phyloP scores from a whole-genome alignment of 2,113 vertebrate genomes.

The Calyptommatus sinebrachiatus region DNA sequence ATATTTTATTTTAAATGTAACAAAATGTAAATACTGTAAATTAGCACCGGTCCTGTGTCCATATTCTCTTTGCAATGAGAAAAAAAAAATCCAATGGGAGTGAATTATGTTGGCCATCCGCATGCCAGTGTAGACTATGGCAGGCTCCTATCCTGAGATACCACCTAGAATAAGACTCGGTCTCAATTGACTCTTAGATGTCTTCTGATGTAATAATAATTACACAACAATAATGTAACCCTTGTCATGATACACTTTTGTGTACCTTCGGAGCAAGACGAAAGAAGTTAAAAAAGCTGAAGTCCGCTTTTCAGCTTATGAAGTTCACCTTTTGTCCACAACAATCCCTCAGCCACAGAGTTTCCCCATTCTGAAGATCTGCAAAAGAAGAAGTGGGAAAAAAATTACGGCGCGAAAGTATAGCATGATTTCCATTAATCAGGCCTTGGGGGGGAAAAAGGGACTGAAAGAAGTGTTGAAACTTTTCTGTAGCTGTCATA shows the following conservation, averaged over 20 bases:
- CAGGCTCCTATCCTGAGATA: no score
- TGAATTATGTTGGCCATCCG: not conserved
- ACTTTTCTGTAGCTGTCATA: no score
- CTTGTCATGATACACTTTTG: not conserved
- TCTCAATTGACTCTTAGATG: no score
- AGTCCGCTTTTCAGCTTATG: slow-evolving; percentile 75
- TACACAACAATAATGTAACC: no score
- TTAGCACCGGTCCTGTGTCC: not conserved
- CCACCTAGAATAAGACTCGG: no score
- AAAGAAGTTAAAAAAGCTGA: slow-evolving; percentile 71
- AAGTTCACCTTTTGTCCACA: slow-evolving; percentile 77
- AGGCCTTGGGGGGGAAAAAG: not conserved
- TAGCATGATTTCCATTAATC: not conserved
- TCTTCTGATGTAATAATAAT: not conserved
- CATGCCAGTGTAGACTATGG: no score
- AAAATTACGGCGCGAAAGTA: no score
- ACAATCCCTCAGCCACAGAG: slow-evolving; percentile 60
- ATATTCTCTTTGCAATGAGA: not conserved
- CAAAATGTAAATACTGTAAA: not conserved
- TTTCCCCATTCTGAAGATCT: slow-evolving; percentile 54
- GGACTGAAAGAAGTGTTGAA: no score
- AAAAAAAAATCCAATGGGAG: not conserved
- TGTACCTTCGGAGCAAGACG: no score
- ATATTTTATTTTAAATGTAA: slow-evolving; percentile 37
- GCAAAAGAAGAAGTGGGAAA: slow-evolving; percentile 23